These are phyloP conservation scores for Distichodus sexfasciatus DNA, from an alignment of 2,797 vertebrate genomes.

Conservation along the genomic window DNA sequence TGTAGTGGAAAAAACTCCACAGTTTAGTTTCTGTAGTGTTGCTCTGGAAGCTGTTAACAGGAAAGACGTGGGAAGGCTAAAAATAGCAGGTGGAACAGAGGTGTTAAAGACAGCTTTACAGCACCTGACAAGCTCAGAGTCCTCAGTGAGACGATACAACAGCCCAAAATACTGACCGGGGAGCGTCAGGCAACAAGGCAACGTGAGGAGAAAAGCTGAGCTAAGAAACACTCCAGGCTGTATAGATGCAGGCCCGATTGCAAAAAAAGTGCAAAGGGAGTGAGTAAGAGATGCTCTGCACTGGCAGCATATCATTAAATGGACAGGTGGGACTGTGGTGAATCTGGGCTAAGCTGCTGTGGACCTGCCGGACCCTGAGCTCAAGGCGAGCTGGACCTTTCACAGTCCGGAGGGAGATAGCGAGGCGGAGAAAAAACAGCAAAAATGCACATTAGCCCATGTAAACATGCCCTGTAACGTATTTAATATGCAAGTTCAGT, in stretches of 20 bases:
- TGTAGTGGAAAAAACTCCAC: not conserved
- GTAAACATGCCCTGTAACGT: conserved; percentile 19
- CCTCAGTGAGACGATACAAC: not conserved
- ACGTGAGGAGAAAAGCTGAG: not conserved
- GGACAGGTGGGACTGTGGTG: not conserved
- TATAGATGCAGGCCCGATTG: not conserved
- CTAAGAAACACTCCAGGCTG: not conserved
- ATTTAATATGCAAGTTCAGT: conserved; percentile 43
- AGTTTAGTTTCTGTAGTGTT: not conserved
- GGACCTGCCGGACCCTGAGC: not conserved
- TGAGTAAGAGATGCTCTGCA: not conserved
- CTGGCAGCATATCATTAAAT: not conserved
- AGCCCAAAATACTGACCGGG: conserved; percentile 1
- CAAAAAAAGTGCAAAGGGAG: not conserved
- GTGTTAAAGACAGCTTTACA: conserved; percentile 20
- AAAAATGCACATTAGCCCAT: conserved; percentile 9
- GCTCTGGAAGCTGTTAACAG: not conserved
- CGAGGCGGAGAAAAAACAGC: not conserved
- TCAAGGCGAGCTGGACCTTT: not conserved
- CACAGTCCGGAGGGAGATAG: not conserved
- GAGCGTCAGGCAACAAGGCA: not conserved
- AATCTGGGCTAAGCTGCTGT: conserved; percentile 8
- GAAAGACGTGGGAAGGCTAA: not conserved
- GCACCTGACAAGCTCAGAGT: conserved; percentile 24
- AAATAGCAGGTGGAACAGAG: conserved; percentile 32